Percentiles rank a stretch among this genome's conserved stretches.
Evolutionary conservation across 2,888 invertebrate genomes (phyloP).

Genomic region (Onthophagus sagittarius): DNA sequence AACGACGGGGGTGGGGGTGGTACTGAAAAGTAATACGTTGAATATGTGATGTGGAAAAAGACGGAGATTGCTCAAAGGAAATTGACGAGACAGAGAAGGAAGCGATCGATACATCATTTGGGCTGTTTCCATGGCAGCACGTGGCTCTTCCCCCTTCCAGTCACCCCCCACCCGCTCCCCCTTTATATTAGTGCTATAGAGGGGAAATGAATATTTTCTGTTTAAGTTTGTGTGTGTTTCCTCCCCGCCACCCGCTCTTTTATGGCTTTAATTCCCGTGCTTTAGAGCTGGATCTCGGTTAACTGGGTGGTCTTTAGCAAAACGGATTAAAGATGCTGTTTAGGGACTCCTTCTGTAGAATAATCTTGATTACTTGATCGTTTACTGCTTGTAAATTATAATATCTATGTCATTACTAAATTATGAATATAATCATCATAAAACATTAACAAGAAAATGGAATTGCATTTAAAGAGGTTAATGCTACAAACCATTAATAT

Average conservation of each 20-base stretch:
- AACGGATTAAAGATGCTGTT: background rate
- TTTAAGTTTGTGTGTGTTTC: constrained; percentile 42
- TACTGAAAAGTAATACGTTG: constrained; percentile 50
- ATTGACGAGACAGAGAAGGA: constrained; percentile 44
- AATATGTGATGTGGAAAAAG: constrained; percentile 50
- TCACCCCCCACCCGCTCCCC: constrained; percentile 34
- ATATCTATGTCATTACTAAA: background rate
- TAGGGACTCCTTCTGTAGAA: background rate
- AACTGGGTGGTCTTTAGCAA: background rate
- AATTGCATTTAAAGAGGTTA: no score
- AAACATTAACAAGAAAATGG: no score
- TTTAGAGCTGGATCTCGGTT: background rate
- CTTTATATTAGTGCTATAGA: constrained; percentile 47
- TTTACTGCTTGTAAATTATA: background rate
- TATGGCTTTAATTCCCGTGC: background rate
- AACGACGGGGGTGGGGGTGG: constrained; percentile 20
- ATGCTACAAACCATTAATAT: no score
- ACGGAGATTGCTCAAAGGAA: constrained; percentile 36
- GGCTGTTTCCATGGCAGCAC: constrained; percentile 54
- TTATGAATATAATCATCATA: no score
- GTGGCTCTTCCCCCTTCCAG: constrained; percentile 45
- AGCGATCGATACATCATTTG: constrained; percentile 54
- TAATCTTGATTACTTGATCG: background rate
- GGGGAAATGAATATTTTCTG: constrained; percentile 48
- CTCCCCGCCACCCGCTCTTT: background rate